Percentiles rank a stretch among this genome's conserved stretches.
Evolutionary conservation across 2,797 vertebrate genomes (phyloP).

Genomic region (Apodemus agrarius): DNA sequence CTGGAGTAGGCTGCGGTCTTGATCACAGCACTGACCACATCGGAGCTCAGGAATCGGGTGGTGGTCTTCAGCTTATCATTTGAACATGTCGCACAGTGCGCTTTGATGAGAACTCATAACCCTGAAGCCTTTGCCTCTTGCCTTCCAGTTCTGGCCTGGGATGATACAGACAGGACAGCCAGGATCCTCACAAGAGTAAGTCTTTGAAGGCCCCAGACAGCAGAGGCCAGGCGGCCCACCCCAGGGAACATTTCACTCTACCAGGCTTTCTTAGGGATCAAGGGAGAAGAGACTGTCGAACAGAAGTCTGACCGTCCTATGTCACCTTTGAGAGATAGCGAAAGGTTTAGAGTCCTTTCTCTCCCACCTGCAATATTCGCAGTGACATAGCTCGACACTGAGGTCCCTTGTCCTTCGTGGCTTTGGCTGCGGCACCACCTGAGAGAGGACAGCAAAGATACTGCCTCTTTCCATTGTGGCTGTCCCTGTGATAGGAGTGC

Average conservation of each 20-base stretch:
- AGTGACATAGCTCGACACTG: not conserved
- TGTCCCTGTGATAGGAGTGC: not conserved
- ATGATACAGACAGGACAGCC: slow-evolving; percentile 98
- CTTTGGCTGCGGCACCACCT: not conserved
- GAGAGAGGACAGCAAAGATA: not conserved
- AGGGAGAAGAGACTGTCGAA: not conserved
- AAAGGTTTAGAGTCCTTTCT: not conserved
- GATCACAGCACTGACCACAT: not conserved
- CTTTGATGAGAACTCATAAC: not conserved
- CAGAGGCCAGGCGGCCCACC: not conserved
- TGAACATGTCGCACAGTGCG: not conserved
- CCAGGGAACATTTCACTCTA: not conserved
- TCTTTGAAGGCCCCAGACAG: slow-evolving; percentile 68
- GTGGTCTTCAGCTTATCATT: not conserved
- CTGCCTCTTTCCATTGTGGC: not conserved
- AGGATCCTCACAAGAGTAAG: slow-evolving; percentile 99
- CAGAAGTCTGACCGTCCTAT: not conserved
- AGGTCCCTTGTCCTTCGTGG: not conserved
- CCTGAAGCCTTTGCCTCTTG: slow-evolving; percentile 81
- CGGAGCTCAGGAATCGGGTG: not conserved
- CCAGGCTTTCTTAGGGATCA: not conserved
- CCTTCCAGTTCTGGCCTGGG: slow-evolving; percentile 97
- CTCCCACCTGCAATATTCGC: not conserved
- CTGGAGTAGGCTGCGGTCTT: too few relatives aligned
- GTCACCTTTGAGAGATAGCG: not conserved